Percentiles rank a stretch among this genome's conserved stretches.
These are phyloP conservation scores for Brachionichthys hirsutus DNA, from an alignment of 2,113 vertebrate species.

Conservation along the genomic window DNA sequence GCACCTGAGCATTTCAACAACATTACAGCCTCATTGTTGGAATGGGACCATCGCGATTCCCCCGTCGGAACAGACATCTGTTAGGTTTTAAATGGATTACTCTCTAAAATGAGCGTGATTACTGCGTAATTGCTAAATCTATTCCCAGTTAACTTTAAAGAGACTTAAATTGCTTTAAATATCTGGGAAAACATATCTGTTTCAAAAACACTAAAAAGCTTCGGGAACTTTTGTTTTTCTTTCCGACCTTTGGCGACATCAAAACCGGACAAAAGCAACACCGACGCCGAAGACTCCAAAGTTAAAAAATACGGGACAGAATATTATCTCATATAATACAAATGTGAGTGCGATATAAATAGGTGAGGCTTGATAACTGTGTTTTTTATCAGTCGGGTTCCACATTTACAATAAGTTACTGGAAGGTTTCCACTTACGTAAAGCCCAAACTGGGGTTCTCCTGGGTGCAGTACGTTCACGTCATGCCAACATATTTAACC, in stretches of 20 bases:
- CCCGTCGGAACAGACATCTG: conserved; percentile 78
- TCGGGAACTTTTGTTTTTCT: conserved; percentile 36
- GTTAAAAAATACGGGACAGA: not conserved
- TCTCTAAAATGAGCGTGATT: conserved; percentile 82
- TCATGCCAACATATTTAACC: conserved; percentile 59
- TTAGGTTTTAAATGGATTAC: conserved; percentile 83
- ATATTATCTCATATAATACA: not conserved
- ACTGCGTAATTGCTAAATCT: conserved; percentile 81
- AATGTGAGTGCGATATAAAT: not conserved
- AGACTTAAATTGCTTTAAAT: conserved; percentile 76
- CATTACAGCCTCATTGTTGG: conserved; percentile 72
- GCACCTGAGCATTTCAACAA: conserved; percentile 79
- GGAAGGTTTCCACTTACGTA: conserved; percentile 57
- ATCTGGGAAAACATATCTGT: conserved; percentile 80
- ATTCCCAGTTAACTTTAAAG: conserved; percentile 81
- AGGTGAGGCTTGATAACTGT: conserved; percentile 21
- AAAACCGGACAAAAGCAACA: conserved; percentile 6
- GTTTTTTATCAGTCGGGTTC: conserved; percentile 63
- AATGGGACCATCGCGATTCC: conserved; percentile 60
- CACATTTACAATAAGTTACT: conserved; percentile 64
- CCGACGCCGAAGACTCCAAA: not conserved
- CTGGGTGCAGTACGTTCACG: conserved; percentile 48
- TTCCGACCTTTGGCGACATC: conserved; percentile 18
- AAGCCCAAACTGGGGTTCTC: conserved; percentile 66
- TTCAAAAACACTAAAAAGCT: conserved; percentile 65